These are phyloP conservation scores for Phylloscopus whistleri DNA, from an alignment of 2,113 vertebrate species.

Conservation along the genomic window DNA sequence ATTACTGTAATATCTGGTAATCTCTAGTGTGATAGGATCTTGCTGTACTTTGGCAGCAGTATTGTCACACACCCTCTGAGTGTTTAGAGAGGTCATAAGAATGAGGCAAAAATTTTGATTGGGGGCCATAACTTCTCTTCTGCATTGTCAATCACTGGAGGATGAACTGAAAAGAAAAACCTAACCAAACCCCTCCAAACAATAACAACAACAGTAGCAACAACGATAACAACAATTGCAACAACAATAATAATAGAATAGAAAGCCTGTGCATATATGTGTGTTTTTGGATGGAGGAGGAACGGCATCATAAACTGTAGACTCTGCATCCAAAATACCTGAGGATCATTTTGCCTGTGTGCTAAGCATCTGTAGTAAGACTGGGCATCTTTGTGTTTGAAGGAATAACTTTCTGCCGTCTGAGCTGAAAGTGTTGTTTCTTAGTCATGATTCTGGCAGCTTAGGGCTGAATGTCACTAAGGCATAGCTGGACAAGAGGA, in stretches of 20 bases:
- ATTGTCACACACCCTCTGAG: not conserved
- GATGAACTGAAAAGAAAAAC: not conserved
- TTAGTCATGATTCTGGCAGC: not conserved
- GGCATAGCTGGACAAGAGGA: not conserved
- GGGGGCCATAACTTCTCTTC: not conserved
- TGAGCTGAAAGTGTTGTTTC: not conserved
- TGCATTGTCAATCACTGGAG: not conserved
- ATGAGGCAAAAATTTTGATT: not conserved
- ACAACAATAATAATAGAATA: not conserved
- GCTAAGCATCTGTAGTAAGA: not conserved
- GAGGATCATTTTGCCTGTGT: not conserved
- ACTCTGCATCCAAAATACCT: not conserved
- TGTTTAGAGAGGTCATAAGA: not conserved
- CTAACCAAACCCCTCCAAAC: not conserved
- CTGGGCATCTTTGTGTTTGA: not conserved
- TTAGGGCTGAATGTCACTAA: not conserved
- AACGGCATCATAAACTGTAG: not conserved
- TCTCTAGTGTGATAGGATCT: not conserved
- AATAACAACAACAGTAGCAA: not conserved
- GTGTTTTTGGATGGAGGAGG: not conserved
- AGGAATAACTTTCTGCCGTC: not conserved
- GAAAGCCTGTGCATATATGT: not conserved
- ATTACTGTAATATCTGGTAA: not conserved
- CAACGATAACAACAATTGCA: not conserved
- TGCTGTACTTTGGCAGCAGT: not conserved